Conservation (phyloP, 2,797 vertebrate genomes). For the Halcyon leucocephala region DNA sequence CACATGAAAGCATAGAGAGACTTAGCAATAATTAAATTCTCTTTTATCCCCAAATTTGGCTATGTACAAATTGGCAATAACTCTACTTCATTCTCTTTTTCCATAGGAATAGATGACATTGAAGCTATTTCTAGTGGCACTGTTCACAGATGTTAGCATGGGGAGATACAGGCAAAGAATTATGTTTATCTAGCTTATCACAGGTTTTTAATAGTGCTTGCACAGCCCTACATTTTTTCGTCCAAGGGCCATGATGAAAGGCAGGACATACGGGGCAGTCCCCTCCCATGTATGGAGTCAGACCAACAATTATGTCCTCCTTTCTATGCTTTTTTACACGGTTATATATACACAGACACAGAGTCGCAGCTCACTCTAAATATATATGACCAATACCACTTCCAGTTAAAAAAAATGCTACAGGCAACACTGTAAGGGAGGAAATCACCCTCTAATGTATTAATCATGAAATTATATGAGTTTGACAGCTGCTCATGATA, state of each 20-base stretch:
- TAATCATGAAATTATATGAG: constrained; percentile 73
- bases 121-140: not conserved
- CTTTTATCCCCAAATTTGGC: not conserved
- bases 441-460: constrained; percentile 75
- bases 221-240: not conserved
- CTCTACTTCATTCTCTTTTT: not conserved
- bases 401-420: constrained; percentile 43
- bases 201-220: not conserved
- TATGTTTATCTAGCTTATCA: not conserved
- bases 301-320: not conserved
- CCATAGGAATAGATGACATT: not conserved
- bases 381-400: constrained; percentile 32
- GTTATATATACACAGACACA: not conserved
- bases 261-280: not conserved
- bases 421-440: constrained; percentile 58
- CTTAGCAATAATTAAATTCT: not conserved
- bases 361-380: constrained; percentile 26
- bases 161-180: not conserved
- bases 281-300: not conserved
- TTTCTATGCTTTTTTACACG: not conserved
- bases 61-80: not conserved
- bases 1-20: not conserved
- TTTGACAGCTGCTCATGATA: constrained; percentile 70
- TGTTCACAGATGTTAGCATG: not conserved
- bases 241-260: not conserved